Conservation (phyloP, 2,888 invertebrate genomes). For the Drosophila nigricruria region DNA sequence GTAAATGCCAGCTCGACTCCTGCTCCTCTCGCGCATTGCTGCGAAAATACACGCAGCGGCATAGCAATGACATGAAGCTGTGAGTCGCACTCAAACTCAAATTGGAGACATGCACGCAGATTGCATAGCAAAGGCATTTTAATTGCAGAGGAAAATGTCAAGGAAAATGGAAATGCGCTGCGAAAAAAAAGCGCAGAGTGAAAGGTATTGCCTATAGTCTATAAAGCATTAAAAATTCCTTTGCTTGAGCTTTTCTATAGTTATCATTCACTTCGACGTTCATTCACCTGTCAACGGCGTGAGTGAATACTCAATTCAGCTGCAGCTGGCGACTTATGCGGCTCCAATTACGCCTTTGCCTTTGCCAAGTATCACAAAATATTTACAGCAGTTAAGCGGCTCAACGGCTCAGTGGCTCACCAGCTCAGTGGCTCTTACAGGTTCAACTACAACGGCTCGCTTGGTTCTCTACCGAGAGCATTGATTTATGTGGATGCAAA, state of each 20-base stretch:
- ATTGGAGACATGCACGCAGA: constrained; percentile 30
- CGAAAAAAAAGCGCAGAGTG: constrained; percentile 26
- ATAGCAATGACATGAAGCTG: constrained; percentile 31
- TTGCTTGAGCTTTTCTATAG: not conserved
- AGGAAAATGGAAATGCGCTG: constrained; percentile 42
- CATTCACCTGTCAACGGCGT: constrained; percentile 30
- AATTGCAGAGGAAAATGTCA: constrained; percentile 71
- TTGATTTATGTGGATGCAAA: constrained; percentile 37
- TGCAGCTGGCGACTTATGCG: constrained; percentile 33
- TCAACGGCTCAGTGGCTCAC: not conserved
- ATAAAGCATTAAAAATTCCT: not conserved
- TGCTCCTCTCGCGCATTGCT: not conserved
- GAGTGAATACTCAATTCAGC: constrained; percentile 2
- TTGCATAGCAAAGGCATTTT: constrained; percentile 66
- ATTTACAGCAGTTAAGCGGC: constrained; percentile 13
- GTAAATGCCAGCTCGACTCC: not conserved
- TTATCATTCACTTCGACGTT: constrained; percentile 19
- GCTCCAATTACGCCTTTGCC: constrained; percentile 30
- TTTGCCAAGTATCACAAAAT: constrained; percentile 18
- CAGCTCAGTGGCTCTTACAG: not conserved
- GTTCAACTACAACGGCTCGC: not conserved
- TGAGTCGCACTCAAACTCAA: constrained; percentile 32
- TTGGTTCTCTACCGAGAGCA: not conserved
- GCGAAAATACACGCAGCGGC: constrained; percentile 11
- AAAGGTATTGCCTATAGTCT: constrained; percentile 25